phyloP scores from a whole-genome alignment of 2,113 vertebrate species.

The Odontesthes bonariensis region DNA sequence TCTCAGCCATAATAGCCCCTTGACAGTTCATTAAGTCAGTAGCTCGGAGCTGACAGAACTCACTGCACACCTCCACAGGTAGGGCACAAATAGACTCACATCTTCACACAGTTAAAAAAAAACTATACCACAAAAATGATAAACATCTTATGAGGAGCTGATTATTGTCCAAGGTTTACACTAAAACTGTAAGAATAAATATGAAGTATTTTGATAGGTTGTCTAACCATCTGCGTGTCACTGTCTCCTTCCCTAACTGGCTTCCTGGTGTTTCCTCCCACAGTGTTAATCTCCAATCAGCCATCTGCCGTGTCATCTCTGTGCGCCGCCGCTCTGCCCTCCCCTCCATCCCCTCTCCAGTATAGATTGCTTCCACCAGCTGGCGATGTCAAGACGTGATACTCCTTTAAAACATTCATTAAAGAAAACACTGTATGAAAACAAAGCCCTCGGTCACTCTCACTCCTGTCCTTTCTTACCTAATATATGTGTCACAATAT shows the following conservation, averaged over 20 bases:
- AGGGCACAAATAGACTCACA: not conserved
- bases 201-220: conserved; percentile 56
- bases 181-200: conserved; percentile 3
- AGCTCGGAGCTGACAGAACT: not conserved
- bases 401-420: conserved; percentile 41
- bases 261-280: conserved; percentile 80
- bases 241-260: conserved; percentile 78
- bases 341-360: conserved; percentile 40
- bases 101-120: not conserved
- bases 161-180: conserved; percentile 4
- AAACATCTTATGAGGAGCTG: too few relatives aligned
- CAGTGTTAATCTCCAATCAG: conserved; percentile 88
- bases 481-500: conserved; percentile 26
- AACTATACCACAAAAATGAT: not conserved
- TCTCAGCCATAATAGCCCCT: conserved; percentile 40
- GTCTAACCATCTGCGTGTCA: conserved; percentile 58
- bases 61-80: conserved; percentile 15
- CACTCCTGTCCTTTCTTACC: not conserved
- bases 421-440: conserved; percentile 17
- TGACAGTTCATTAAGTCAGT: conserved; percentile 31
- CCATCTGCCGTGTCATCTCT: conserved; percentile 85
- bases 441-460: conserved; percentile 8
- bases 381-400: conserved; percentile 44
- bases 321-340: conserved; percentile 41
- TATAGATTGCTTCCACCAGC: conserved; percentile 27